Conservation (phyloP, 1,140 invertebrate genomes). For the Ceratitis capitata region DNA sequence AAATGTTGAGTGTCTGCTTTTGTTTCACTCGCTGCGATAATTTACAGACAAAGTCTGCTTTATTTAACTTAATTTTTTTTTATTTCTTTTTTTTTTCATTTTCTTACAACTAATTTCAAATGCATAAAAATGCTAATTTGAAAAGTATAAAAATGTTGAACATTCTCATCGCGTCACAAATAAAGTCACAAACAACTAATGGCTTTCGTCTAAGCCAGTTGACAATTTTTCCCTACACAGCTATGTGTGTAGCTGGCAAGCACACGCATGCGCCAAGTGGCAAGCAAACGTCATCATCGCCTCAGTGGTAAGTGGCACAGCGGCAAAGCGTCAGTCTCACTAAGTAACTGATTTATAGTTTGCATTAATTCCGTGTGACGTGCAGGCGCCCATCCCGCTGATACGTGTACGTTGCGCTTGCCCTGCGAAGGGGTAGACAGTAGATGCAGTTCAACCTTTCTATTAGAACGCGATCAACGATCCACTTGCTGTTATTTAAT, state of each 20-base stretch:
- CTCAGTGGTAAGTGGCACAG: not conserved
- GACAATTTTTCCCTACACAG: conserved; percentile 34
- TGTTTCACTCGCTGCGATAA: not conserved
- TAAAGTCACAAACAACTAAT: not conserved
- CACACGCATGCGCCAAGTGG: not conserved
- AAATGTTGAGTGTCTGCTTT: not conserved
- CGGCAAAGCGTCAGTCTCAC: not conserved
- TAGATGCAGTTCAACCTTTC: not conserved
- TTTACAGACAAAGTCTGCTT: not conserved
- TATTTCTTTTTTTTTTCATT: not conserved
- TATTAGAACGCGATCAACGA: not conserved
- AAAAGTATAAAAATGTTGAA: not conserved
- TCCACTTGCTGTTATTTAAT: not conserved
- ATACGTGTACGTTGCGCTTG: not conserved
- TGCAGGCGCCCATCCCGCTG: not conserved
- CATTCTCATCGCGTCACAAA: conserved; percentile 12
- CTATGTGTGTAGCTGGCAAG: too few relatives aligned
- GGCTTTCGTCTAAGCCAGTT: not conserved
- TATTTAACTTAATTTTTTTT: not conserved
- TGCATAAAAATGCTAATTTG: conserved; percentile 5
- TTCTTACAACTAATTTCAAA: conserved; percentile 23
- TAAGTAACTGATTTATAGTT: conserved; percentile 26
- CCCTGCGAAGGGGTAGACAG: too few relatives aligned
- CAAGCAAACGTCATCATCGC: not conserved
- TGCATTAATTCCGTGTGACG: not conserved